Percentiles rank a stretch among this genome's conserved stretches.
These are phyloP conservation scores for Ornithoptera alexandrae DNA, from an alignment of 2,888 invertebrate species.

Conservation along the genomic window DNA sequence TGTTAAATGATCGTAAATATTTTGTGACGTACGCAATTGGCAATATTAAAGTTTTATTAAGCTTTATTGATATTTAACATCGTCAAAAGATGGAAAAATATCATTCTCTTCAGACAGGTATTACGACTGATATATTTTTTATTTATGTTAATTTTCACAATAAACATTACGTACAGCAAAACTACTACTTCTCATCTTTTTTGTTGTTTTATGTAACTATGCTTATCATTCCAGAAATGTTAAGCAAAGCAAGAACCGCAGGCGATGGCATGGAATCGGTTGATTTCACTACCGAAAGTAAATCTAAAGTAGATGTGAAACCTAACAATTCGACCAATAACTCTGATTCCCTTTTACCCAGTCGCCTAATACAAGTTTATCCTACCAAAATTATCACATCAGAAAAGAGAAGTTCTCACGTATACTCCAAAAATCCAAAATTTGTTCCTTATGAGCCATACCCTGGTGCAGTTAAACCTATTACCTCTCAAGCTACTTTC, in stretches of 20 bases:
- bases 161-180: not conserved
- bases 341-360: constrained; percentile 49
- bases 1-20: constrained; percentile 8
- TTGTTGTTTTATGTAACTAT: not conserved
- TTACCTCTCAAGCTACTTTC: constrained; percentile 77
- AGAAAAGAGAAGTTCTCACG: constrained; percentile 76
- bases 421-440: constrained; percentile 85
- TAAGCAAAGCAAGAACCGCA: constrained; percentile 80
- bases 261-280: constrained; percentile 90
- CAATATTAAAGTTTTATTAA: not conserved
- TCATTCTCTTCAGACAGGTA: constrained; percentile 52
- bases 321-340: constrained; percentile 33
- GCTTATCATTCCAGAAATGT: constrained; percentile 52
- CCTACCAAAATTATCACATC: constrained; percentile 82
- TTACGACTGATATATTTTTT: constrained; percentile 15
- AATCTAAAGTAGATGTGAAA: constrained; percentile 32
- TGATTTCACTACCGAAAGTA: constrained; percentile 49
- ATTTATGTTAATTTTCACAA: not conserved
- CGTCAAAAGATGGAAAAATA: constrained; percentile 46
- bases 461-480: constrained; percentile 90
- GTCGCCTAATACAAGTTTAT: constrained; percentile 65
- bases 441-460: constrained; percentile 95
- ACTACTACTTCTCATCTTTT: not conserved
- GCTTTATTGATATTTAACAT: not conserved
- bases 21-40: constrained; percentile 14